Conservation (phyloP, 2,113 vertebrate genomes). For the Petaurus breviceps region DNA sequence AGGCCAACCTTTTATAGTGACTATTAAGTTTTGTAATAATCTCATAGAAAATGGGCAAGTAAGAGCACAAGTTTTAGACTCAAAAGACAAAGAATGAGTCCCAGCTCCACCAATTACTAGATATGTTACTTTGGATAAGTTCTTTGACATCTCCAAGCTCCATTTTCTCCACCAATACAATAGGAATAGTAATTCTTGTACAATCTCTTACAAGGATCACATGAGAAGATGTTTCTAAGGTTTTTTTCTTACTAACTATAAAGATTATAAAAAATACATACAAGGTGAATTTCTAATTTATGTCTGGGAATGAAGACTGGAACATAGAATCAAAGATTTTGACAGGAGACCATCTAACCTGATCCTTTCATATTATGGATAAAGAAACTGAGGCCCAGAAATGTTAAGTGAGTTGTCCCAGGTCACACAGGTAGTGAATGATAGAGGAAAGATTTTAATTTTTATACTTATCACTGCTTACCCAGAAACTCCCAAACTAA, state of each 20-base stretch:
- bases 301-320: neutral
- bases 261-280: neutral
- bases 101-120: neutral
- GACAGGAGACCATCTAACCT: neutral
- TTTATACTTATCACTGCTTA: neutral
- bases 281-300: neutral
- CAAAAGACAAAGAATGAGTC: neutral
- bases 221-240: neutral
- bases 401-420: neutral
- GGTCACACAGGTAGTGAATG: neutral
- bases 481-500: neutral
- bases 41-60: neutral
- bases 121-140: neutral
- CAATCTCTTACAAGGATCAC: neutral
- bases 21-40: neutral
- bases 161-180: neutral
- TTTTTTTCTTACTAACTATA: neutral
- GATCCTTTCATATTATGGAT: neutral
- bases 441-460: neutral
- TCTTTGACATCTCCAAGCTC: neutral
- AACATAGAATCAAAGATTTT: neutral
- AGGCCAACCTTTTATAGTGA: neutral
- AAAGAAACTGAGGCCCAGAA: neutral
- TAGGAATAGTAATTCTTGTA: neutral
- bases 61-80: neutral